Base-by-base conservation (phyloP, 1,140 invertebrate genomes). In the Aphaenogaster ashmeadi region DNA sequence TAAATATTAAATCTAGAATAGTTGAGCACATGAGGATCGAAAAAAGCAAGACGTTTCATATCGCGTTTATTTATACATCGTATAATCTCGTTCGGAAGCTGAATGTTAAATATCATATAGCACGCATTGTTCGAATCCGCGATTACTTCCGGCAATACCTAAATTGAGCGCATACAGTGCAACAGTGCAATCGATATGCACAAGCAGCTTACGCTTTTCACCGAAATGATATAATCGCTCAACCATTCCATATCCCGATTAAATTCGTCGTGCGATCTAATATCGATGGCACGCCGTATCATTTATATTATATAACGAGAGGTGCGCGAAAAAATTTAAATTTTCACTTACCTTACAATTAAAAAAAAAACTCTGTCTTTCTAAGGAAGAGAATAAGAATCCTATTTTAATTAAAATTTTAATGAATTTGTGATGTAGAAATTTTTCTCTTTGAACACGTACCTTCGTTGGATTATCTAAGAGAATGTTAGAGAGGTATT, bases 61-160 rank as follows among this genome's bases (percentile, higher is more conserved):
- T 86, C 74, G n/a, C n/a, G 67, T 74, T 81, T 89, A 86, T 89
- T 88, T 86, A 79, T 89, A 66, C 15, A 74, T 21, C 36, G 9
- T 15, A 36, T 18, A 3, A 0, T 60, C 4, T 33, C 6, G 41
- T 41, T 41, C 21, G 13, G 41, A 47, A 69, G 4, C 21, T 56
- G 47, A 18, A 54, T 7, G 11, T 80, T 67, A 64, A 72, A 47
- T 71, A 56, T 81, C 33, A 41, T 13, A 52, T 15, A 44, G n/a
- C 36, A 47, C 27, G 9, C 5, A 72, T 47, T 72, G 67, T 58
- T 47, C 50, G 66, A 44, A 47, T 83, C 41, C 11, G 52, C 41
- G 27, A 69, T 72, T 83, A 83, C 33, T 72, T 83, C 52, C 38
- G 11, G 21, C 44, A 72, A 47, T 80, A 54, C 1, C 27, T 56